Base-by-base conservation (phyloP, 2,888 invertebrate species). In the Mythimna albipuncta region DNA sequence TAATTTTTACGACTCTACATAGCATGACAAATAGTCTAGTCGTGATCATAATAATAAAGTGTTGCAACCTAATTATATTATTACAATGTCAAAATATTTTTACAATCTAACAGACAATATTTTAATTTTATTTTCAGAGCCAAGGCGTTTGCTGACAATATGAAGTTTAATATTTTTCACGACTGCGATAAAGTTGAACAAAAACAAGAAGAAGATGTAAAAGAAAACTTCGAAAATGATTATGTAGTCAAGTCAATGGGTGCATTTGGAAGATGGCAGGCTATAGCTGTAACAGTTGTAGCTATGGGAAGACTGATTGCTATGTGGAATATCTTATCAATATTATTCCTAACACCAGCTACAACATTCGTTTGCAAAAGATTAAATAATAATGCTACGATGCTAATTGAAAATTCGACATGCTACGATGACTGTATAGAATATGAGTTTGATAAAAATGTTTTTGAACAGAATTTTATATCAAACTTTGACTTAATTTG, bases 181-280 rank as follows among this genome's bases (percentile, higher is more conserved):
- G 35, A 35, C 11, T 64, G 55, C 44, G 67, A 73, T 69, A 67
- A 32, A 50, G 38, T 68, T 21, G 64, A 47, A 32, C 75, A 67
- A 13, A 64, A 32, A 57, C 59, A 82, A 47, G 74, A 71, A 55
- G 65, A 75, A 38, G 32, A 75, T 32, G 59, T 66, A 16, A 71
- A 77, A 26, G 64, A 72, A 9, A 21, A 72, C 59, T 63, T 79
- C 44, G 87, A 91, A 69, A 88, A 91, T 65, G 93, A 94, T 78
- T 94, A 93, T 71, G 76, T 94, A 2, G 88, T 87, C 6, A 89
- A 90, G 69, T 89, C 90, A 0, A 93, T 93, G 67, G 94, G 93
- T 38, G 87, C 89, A 0, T 90, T 91, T 47, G 93, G 93, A 10
- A 35, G 82, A 10, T 92, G 92, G 90, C 93, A 94, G 82, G 86